Base-by-base conservation (phyloP, 2,113 vertebrate genomes). In the Micromys minutus region DNA sequence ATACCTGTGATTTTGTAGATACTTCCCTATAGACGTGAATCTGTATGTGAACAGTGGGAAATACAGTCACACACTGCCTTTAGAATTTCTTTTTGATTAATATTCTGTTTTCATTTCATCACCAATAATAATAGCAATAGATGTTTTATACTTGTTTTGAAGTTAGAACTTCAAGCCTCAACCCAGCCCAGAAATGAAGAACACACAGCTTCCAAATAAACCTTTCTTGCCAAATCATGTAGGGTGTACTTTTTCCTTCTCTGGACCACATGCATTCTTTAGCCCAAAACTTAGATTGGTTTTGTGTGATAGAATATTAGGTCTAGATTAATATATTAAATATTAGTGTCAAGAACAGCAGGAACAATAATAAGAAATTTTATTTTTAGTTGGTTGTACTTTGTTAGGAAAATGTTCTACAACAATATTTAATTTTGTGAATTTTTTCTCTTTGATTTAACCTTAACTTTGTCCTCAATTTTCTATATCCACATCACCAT, bases 61-160 rank as follows among this genome's bases (percentile, higher is more conserved):
- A 63, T 71, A 6, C 5, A n/a, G 21, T 3, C 42, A 89, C 22
- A 21, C 3, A 5, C 4, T 47, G 15, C 12, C 6, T 88, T 94
- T 63, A 77, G 47, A 61, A 6, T 79, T 95, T n/a, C n/a, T n/a
- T n/a, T n/a, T n/a, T n/a, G n/a, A n/a, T n/a, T 39, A 76, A 22
- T 87, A 50, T n/a, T 91, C 57, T 74, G 39, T 29, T 96, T 89
- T 74, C 93, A 90, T 92, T 42, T 26, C 1, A 55, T 84, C 22
- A 52, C 89, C 39, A 65, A 65, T 26, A 86, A 50, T 93, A 57
- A 72, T 45, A 12, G 52, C 16, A 39, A 5, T 9, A 74, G 22
- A 42, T 52, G 42, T 83, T 26, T 84, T 24, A 83, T 77, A 5
- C 36, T 95, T 90, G 52, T 86, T 92, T 96, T 65, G 61, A 94